phyloP scores from a whole-genome alignment of 2,888 invertebrate species.

The Odontocerum albicorne region DNA sequence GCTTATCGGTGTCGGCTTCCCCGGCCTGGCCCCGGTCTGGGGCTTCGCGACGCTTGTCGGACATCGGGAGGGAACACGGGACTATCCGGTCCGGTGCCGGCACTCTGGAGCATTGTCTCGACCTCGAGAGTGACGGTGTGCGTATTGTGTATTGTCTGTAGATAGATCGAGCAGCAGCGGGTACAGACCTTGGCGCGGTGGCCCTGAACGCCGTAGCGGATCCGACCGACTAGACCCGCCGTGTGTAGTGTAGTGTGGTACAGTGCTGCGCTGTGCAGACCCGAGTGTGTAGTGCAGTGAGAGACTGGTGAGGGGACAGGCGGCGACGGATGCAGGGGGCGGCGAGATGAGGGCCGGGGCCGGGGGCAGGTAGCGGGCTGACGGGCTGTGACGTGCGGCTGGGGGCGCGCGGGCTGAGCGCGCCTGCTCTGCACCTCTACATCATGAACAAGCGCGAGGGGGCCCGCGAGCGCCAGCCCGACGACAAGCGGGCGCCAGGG shows the following conservation, averaged over 20 bases:
- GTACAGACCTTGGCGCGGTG: conserved; percentile 5
- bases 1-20: no score
- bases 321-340: conserved; percentile 9
- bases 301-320: no score
- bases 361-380: conserved; percentile 37
- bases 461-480: conserved; percentile 58
- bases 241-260: background rate
- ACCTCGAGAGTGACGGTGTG: no score
- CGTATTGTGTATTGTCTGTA: no score
- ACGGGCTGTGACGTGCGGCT: conserved; percentile 53
- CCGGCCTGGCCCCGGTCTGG: no score
- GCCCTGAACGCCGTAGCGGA: no score
- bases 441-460: conserved; percentile 59
- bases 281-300: conserved; percentile 1
- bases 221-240: background rate
- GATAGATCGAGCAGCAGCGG: conserved; percentile 9
- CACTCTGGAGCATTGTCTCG: no score
- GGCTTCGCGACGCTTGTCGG: no score
- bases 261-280: no score
- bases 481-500: conserved; percentile 58
- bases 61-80: no score
- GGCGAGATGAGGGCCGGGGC: conserved; percentile 16
- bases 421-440: conserved; percentile 52
- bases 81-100: no score
- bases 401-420: conserved; percentile 50